Conservation (phyloP, 1,140 invertebrate genomes). For the Ephestia elutella region DNA sequence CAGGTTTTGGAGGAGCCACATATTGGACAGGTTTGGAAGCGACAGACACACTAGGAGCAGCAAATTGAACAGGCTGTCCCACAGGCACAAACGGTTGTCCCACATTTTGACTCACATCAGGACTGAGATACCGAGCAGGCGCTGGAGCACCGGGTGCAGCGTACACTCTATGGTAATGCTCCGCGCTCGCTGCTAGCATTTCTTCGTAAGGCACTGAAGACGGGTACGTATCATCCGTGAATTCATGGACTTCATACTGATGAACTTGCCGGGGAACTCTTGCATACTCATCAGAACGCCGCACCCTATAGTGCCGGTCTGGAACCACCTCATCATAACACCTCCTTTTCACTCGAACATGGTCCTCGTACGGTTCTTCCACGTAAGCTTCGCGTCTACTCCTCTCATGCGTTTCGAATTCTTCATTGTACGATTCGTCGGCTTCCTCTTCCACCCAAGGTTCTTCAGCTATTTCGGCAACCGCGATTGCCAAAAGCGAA, state of each 20-base stretch:
- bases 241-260: constrained; percentile 72
- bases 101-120: constrained; percentile 34
- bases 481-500: constrained; percentile 37
- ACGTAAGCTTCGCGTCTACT: constrained; percentile 36
- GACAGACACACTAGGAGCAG: constrained; percentile 9
- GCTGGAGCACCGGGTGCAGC: constrained; percentile 42
- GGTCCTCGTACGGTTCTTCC: constrained; percentile 41
- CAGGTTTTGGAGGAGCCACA: constrained; percentile 5
- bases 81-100: constrained; percentile 10
- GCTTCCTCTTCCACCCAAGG: constrained; percentile 60
- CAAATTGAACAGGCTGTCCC: constrained; percentile 1
- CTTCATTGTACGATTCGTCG: constrained; percentile 52
- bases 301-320: constrained; percentile 19
- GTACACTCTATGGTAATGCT: constrained; percentile 64
- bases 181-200: constrained; percentile 59
- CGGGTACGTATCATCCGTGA: constrained; percentile 48
- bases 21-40: constrained; percentile 18
- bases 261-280: constrained; percentile 57
- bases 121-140: constrained; percentile 44
- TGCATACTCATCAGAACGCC: constrained; percentile 41
- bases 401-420: constrained; percentile 32
- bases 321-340: constrained; percentile 28
- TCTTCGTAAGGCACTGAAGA: constrained; percentile 55
- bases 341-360: constrained; percentile 43
- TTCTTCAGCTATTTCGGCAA: constrained; percentile 43